A percentile compares a stretch with the other conserved stretches of the same genome.
Conservation (phyloP, 2,113 vertebrate genomes). For the Numida meleagris region DNA sequence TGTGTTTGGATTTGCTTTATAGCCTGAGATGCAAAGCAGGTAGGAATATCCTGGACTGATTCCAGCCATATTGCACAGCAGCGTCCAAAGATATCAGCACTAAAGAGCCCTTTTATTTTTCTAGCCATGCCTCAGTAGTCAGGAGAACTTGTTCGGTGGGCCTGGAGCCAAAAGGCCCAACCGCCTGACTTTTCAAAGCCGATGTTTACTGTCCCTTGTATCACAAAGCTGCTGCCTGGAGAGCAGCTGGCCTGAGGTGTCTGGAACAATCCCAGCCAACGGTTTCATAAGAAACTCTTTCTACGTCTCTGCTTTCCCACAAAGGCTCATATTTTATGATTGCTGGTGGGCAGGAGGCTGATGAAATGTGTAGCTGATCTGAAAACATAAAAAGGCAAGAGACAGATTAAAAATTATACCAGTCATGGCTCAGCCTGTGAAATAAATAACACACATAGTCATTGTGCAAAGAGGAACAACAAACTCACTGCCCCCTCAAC, state of each 20-base stretch:
- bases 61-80: constrained; percentile 23
- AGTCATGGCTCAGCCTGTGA: constrained; percentile 38
- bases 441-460: constrained; percentile 50
- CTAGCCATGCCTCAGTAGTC: not conserved
- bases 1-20: constrained; percentile 21
- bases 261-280: constrained; percentile 64
- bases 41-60: not conserved
- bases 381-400: constrained; percentile 51
- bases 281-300: constrained; percentile 59
- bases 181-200: not conserved
- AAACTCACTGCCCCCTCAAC: constrained; percentile 32
- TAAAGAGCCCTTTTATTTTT: constrained; percentile 52
- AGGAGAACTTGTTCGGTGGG: constrained; percentile 25
- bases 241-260: constrained; percentile 69
- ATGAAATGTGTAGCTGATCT: constrained; percentile 58
- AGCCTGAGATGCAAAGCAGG: constrained; percentile 43
- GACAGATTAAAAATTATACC: constrained; percentile 35
- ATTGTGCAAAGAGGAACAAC: constrained; percentile 53
- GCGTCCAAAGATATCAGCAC: not conserved
- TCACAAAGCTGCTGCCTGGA: constrained; percentile 60
- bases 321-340: constrained; percentile 61
- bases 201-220: constrained; percentile 59
- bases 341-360: constrained; percentile 58
- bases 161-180: constrained; percentile 51
- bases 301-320: constrained; percentile 53